Evolutionary conservation across 2,888 invertebrate species (phyloP).

Genomic region (Lithophane socia): DNA sequence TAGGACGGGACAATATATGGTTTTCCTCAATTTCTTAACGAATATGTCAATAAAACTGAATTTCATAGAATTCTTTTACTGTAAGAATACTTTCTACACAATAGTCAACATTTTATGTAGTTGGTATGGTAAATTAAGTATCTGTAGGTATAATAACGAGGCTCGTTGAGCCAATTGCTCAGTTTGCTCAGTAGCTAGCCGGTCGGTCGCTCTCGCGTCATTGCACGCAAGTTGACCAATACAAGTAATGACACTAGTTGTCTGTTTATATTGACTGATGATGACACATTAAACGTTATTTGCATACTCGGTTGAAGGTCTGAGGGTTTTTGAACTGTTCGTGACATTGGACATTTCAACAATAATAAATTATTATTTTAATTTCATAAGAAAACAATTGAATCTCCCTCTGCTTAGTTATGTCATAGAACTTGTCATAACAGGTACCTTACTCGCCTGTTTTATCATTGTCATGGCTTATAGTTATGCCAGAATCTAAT

Average conservation of each 20-base stretch:
- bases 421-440: not conserved
- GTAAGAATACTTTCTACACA: conserved; percentile 10
- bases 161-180: conserved; percentile 62
- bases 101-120: not conserved
- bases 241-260: conserved; percentile 51
- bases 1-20: conserved; percentile 34
- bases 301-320: conserved; percentile 57
- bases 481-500: not conserved
- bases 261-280: conserved; percentile 53
- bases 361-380: conserved; percentile 23
- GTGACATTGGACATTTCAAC: conserved; percentile 22
- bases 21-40: conserved; percentile 19
- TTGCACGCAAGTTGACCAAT: conserved; percentile 41
- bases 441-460: not conserved
- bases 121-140: conserved; percentile 24
- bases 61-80: not conserved
- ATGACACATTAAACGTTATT: conserved; percentile 50
- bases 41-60: conserved; percentile 1
- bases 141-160: conserved; percentile 38
- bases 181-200: conserved; percentile 34
- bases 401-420: not conserved
- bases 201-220: conserved; percentile 34
- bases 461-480: conserved; percentile 8
- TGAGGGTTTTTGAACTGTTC: conserved; percentile 55
- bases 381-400: conserved; percentile 20